Evolutionary conservation across 1,140 invertebrate genomes (phyloP).

Genomic region (Anastrepha ludens): DNA sequence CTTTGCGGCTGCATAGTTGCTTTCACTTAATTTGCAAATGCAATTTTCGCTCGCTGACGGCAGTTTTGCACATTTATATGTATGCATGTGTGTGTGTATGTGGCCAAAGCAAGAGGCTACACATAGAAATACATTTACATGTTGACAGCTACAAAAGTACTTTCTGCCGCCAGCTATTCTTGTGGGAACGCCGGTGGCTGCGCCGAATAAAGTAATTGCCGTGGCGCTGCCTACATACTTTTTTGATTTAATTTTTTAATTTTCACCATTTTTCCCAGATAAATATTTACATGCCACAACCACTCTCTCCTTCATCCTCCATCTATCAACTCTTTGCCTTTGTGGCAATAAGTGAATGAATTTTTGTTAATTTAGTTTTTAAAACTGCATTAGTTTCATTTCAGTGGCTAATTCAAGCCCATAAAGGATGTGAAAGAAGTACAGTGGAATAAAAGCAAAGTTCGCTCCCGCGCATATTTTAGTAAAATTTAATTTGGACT

Average conservation of each 20-base stretch:
- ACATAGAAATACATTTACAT: not conserved
- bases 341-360: conserved; percentile 18
- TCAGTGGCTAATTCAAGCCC: not conserved
- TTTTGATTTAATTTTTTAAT: conserved; percentile 47
- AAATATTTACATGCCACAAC: no score
- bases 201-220: conserved; percentile 20
- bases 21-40: conserved; percentile 47
- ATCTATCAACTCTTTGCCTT: not conserved
- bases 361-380: conserved; percentile 40
- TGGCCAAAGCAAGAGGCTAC: not conserved
- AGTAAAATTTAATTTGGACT: no score
- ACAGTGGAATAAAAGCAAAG: no score
- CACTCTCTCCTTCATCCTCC: not conserved
- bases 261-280: not conserved
- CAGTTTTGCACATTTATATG: not conserved
- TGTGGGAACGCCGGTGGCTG: not conserved
- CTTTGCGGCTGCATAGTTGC: not conserved
- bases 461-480: no score
- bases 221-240: not conserved
- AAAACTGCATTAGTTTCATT: conserved; percentile 14
- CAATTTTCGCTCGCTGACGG: conserved; percentile 14
- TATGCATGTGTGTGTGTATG: not conserved
- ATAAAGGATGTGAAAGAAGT: no score
- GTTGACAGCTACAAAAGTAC: not conserved
- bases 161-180: not conserved